Conservation (phyloP, 2,888 invertebrate species). For the Teleogryllus oceanicus region DNA sequence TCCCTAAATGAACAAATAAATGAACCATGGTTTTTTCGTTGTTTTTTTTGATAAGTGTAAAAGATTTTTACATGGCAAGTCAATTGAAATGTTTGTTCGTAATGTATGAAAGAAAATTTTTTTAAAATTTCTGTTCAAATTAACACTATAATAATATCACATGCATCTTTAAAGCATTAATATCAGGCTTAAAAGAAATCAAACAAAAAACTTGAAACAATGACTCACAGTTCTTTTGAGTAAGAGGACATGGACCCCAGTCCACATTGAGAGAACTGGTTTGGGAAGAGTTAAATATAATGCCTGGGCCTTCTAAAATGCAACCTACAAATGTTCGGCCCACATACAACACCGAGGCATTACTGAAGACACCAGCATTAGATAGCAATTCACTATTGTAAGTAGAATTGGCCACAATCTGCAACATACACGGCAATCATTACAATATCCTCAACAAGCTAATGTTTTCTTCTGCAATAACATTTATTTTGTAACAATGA, state of each 20-base stretch:
- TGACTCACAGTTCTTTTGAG: constrained; percentile 66
- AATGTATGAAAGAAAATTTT: no score
- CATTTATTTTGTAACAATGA: no score
- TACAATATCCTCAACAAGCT: no score
- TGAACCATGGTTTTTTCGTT: no score
- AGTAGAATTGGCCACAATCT: constrained; percentile 75
- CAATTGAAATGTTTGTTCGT: no score
- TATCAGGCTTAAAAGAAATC: no score
- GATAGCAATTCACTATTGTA: constrained; percentile 72
- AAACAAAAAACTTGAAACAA: constrained; percentile 11
- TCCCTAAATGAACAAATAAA: no score
- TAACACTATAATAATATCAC: neutral
- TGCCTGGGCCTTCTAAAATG: constrained; percentile 79
- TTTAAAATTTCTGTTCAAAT: neutral
- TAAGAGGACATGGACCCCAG: constrained; percentile 74
- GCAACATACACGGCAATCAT: constrained; percentile 37
- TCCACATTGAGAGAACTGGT: constrained; percentile 64
- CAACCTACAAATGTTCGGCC: constrained; percentile 81
- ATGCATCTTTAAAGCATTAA: neutral
- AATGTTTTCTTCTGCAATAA: no score
- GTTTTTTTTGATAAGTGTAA: no score
- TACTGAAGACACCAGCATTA: constrained; percentile 58
- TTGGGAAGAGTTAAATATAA: constrained; percentile 66
- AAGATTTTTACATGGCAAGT: no score
- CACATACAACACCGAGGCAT: constrained; percentile 64